Evolutionary conservation across 2,888 invertebrate species (phyloP).

Genomic region (Dolichopus griseipennis): DNA sequence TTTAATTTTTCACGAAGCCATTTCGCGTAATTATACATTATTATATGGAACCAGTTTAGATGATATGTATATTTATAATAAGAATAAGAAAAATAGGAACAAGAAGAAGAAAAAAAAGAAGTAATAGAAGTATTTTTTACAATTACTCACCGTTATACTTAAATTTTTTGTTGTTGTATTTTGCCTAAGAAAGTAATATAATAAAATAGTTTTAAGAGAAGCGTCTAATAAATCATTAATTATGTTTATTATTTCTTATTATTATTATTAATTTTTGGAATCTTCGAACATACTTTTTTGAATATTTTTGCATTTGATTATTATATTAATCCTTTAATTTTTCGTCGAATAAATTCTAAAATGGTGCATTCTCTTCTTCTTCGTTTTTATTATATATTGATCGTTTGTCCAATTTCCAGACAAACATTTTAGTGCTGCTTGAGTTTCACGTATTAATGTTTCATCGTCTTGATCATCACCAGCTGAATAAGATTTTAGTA

Average conservation of each 20-base stretch:
- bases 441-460: constrained; percentile 76
- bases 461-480: constrained; percentile 63
- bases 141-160: constrained; percentile 2
- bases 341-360: constrained; percentile 77
- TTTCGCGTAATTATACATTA: too few relatives aligned
- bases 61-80: too few relatives aligned
- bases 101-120: constrained; percentile 19
- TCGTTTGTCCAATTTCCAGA: constrained; percentile 77
- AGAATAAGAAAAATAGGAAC: not conserved
- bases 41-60: too few relatives aligned
- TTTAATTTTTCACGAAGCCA: too few relatives aligned
- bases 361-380: constrained; percentile 69
- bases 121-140: constrained; percentile 18
- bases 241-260: too few relatives aligned
- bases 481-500: constrained; percentile 30
- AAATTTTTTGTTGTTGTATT: constrained; percentile 19
- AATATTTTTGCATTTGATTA: constrained; percentile 24
- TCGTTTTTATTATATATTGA: constrained; percentile 58
- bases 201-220: constrained; percentile 47
- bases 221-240: constrained; percentile 44
- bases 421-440: constrained; percentile 76
- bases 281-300: constrained; percentile 6
- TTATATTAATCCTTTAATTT: constrained; percentile 49
- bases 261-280: not conserved
- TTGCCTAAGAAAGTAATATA: constrained; percentile 40